A percentile compares a stretch with the other conserved stretches of the same genome.
Evolutionary conservation across 2,113 vertebrate genomes (phyloP).

Genomic region (Macquaria ambigua): DNA sequence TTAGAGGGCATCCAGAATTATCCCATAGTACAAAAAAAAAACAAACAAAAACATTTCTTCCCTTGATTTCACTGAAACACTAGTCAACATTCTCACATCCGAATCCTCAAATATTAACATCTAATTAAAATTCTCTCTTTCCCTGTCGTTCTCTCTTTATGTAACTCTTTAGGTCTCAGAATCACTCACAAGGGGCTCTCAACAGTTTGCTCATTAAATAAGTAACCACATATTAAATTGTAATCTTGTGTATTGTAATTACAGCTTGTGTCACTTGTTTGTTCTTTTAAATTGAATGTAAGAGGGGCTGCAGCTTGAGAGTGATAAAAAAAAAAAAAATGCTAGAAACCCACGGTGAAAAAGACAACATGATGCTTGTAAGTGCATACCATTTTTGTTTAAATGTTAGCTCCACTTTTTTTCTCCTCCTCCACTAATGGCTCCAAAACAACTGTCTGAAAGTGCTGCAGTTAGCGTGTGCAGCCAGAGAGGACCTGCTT

Average conservation of each 20-base stretch:
- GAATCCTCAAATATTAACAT: background rate
- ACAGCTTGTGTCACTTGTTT: conserved; percentile 45
- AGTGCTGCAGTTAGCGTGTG: conserved; percentile 60
- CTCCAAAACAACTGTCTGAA: conserved; percentile 64
- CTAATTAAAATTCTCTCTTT: conserved; percentile 17
- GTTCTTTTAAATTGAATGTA: conserved; percentile 41
- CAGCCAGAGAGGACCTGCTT: conserved; percentile 60
- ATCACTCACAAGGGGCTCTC: conserved; percentile 1
- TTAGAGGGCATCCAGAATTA: background rate
- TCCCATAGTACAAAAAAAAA: background rate
- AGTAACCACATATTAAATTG: conserved; percentile 45
- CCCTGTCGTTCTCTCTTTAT: background rate
- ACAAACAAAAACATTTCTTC: background rate
- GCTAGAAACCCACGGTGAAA: background rate
- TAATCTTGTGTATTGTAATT: conserved; percentile 39
- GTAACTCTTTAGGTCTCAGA: conserved; percentile 1
- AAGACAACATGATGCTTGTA: conserved; percentile 9
- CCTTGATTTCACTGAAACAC: background rate
- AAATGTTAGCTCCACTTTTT: conserved; percentile 50
- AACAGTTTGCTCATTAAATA: conserved; percentile 54
- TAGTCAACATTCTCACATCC: background rate
- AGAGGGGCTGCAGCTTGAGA: conserved; percentile 9
- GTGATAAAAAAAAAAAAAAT: background rate
- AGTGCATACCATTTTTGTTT: conserved; percentile 42
- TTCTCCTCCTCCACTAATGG: conserved; percentile 58